These are phyloP conservation scores for Magallana angulata DNA, from an alignment of 1,140 invertebrate genomes.

Conservation along the genomic window DNA sequence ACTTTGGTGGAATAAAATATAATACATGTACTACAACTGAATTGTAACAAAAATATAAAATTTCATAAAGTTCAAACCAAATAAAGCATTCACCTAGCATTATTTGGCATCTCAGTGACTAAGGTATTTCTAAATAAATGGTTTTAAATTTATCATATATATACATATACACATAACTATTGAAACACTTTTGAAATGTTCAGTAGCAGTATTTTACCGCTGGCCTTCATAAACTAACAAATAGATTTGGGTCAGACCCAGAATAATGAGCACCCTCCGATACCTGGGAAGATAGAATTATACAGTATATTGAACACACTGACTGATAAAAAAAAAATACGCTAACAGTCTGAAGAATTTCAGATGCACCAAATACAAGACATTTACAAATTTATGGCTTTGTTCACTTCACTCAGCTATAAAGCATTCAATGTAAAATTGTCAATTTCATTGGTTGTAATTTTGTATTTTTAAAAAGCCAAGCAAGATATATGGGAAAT, in stretches of 20 bases:
- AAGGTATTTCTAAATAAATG: background rate
- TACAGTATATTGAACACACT: conserved; percentile 12
- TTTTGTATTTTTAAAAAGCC: no score
- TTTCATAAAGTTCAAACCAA: background rate
- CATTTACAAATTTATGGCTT: background rate
- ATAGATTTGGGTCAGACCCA: background rate
- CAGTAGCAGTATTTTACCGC: no score
- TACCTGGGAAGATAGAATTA: background rate
- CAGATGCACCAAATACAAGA: background rate
- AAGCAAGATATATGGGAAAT: no score
- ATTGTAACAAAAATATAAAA: background rate
- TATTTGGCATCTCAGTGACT: background rate
- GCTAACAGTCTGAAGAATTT: background rate
- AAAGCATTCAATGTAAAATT: no score
- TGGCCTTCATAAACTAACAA: background rate
- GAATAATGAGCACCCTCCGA: background rate
- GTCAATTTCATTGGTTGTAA: no score
- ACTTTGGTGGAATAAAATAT: conserved; percentile 35
- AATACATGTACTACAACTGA: background rate
- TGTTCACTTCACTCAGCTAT: background rate
- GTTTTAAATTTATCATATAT: no score
- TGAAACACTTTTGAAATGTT: no score
- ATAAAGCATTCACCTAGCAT: background rate
- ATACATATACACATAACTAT: no score
- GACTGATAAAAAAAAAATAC: background rate